Percentiles rank a stretch among this genome's conserved stretches.
Conservation (phyloP, 1,140 invertebrate species). For the Drosophila nikananu region DNA sequence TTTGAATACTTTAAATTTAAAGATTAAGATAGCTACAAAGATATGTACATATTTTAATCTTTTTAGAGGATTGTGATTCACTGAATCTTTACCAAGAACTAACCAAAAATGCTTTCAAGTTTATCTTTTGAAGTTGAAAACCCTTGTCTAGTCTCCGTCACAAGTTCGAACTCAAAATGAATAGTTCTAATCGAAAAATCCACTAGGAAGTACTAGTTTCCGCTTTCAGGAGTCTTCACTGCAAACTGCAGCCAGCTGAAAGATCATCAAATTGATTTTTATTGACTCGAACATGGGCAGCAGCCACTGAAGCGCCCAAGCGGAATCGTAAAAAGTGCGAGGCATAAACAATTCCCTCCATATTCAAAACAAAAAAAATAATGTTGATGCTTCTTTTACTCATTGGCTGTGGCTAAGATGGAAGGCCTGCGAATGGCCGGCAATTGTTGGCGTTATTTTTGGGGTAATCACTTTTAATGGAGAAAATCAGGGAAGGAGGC, state of each 20-base stretch:
- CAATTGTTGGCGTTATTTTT: slow-evolving; percentile 56
- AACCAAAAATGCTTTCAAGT: too few species aligned
- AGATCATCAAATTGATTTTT: slow-evolving; percentile 24
- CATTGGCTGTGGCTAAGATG: slow-evolving; percentile 52
- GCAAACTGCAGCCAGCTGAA: slow-evolving; percentile 5
- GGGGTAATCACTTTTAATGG: slow-evolving; percentile 55
- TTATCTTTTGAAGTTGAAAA: background rate
- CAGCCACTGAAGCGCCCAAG: slow-evolving; percentile 16
- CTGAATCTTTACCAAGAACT: background rate
- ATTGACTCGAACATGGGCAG: slow-evolving; percentile 18
- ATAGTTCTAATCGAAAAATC: background rate
- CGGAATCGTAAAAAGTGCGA: slow-evolving; percentile 41
- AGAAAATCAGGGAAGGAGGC: slow-evolving; percentile 14
- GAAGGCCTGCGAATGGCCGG: slow-evolving; percentile 36
- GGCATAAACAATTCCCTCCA: slow-evolving; percentile 58
- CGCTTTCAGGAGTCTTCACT: background rate
- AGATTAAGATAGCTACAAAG: background rate
- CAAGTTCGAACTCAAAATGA: background rate
- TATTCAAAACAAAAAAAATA: slow-evolving; percentile 32
- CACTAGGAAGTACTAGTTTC: background rate
- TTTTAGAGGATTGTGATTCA: background rate
- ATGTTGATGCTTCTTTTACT: slow-evolving; percentile 36
- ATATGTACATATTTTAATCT: too few species aligned
- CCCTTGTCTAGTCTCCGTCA: background rate
- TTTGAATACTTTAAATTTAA: background rate